Evolutionary conservation across 2,113 vertebrate genomes (phyloP).

Genomic region (Tetraodon nigroviridis): DNA sequence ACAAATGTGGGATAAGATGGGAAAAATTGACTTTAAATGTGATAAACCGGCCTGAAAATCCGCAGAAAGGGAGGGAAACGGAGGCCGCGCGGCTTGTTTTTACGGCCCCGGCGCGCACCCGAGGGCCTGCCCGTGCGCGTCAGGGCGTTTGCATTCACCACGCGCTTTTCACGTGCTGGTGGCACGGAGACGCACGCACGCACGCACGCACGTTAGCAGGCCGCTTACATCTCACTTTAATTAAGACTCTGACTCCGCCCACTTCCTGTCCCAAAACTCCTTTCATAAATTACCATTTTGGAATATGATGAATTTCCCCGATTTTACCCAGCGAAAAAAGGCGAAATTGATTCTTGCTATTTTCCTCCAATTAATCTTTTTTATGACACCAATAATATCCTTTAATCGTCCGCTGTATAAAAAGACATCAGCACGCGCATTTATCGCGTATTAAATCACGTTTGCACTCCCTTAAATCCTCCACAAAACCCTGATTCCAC

Average conservation of each 20-base stretch:
- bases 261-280: neutral
- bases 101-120: conserved; percentile 20
- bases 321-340: conserved; percentile 42
- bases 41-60: neutral
- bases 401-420: conserved; percentile 65
- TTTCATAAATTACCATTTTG: conserved; percentile 16
- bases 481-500: conserved; percentile 62
- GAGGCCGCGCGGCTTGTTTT: too few relatives aligned
- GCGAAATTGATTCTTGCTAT: conserved; percentile 58
- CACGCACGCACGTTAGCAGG: neutral
- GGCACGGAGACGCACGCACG: neutral
- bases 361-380: conserved; percentile 64
- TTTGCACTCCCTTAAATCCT: conserved; percentile 54
- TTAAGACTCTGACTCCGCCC: conserved; percentile 9
- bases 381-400: conserved; percentile 60
- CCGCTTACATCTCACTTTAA: conserved; percentile 15
- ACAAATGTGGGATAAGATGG: neutral
- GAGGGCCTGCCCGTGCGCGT: conserved; percentile 13
- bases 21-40: neutral
- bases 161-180: conserved; percentile 34
- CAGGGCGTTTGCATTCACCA: conserved; percentile 64
- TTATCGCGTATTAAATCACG: conserved; percentile 42
- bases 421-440: conserved; percentile 55
- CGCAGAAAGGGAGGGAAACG: neutral
- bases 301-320: neutral